Conservation (phyloP, 2,113 vertebrate species). For the Phylloscopus trochiloides region DNA sequence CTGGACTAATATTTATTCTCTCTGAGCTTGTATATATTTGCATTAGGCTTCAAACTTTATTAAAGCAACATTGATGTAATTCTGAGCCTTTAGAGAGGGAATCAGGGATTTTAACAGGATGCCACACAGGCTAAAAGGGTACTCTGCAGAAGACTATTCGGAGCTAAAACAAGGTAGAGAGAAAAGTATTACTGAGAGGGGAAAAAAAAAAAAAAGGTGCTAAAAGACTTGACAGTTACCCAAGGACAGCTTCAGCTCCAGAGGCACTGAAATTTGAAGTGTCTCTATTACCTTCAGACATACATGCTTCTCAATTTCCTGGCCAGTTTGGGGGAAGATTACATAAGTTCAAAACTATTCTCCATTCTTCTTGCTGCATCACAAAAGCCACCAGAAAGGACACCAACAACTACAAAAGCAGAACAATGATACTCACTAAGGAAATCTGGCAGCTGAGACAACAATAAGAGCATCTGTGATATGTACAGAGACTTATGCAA, state of each 20-base stretch:
- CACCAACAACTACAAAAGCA: neutral
- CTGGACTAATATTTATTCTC: neutral
- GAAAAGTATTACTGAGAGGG: neutral
- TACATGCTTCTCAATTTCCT: neutral
- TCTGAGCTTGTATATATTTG: neutral
- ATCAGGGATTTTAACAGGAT: neutral
- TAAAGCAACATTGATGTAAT: neutral
- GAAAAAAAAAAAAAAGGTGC: neutral
- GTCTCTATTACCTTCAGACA: neutral
- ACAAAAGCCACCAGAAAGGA: neutral
- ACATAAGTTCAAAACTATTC: neutral
- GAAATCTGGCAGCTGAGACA: neutral
- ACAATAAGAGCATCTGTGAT: neutral
- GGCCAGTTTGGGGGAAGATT: neutral
- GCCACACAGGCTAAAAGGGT: neutral
- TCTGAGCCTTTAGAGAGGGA: neutral
- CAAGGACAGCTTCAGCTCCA: neutral
- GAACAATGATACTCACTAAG: neutral
- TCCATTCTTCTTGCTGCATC: neutral
- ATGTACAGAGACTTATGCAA: neutral
- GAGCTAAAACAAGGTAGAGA: neutral
- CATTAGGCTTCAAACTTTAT: neutral
- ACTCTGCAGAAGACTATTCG: neutral
- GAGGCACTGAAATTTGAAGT: neutral
- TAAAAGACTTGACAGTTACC: neutral